phyloP scores from a whole-genome alignment of 2,797 vertebrate species.

The Gobionotothen gibberifrons region DNA sequence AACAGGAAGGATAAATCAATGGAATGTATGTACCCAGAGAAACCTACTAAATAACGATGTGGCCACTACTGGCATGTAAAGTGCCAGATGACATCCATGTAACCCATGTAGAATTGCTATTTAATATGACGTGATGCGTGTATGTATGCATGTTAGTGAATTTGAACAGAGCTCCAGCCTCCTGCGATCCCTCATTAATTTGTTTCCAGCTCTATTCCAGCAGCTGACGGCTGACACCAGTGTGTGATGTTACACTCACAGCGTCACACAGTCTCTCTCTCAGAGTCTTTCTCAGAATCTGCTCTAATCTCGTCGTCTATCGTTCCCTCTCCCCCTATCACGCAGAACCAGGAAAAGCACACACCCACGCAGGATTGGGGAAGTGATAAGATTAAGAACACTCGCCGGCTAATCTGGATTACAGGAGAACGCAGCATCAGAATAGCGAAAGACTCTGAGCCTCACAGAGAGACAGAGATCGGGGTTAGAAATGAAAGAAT shows the following conservation, averaged over 20 bases:
- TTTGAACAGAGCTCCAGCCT: constrained; percentile 16
- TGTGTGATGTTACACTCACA: constrained; percentile 61
- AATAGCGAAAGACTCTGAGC: constrained; percentile 72
- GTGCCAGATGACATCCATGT: neutral
- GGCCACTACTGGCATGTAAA: constrained; percentile 1
- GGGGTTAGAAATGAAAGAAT: constrained; percentile 33
- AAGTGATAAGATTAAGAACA: constrained; percentile 86
- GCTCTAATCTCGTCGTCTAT: constrained; percentile 73
- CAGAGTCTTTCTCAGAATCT: constrained; percentile 58
- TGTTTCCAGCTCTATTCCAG: constrained; percentile 32
- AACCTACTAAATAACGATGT: constrained; percentile 1
- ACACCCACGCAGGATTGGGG: constrained; percentile 79
- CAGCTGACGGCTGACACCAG: constrained; percentile 55
- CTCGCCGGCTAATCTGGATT: constrained; percentile 86
- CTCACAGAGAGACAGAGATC: constrained; percentile 55
- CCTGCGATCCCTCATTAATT: constrained; percentile 31
- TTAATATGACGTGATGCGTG: constrained; percentile 11
- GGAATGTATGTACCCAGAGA: neutral
- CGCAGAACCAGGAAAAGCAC: constrained; percentile 79
- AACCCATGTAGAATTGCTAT: constrained; percentile 10
- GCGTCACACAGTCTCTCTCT: constrained; percentile 37
- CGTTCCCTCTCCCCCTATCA: constrained; percentile 64
- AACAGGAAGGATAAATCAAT: neutral
- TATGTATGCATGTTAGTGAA: constrained; percentile 21
- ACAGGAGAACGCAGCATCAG: constrained; percentile 79